Percentiles rank a stretch among this genome's conserved stretches.
Evolutionary conservation across 1,140 invertebrate species (phyloP).

Genomic region (Pteromalus puparum): DNA sequence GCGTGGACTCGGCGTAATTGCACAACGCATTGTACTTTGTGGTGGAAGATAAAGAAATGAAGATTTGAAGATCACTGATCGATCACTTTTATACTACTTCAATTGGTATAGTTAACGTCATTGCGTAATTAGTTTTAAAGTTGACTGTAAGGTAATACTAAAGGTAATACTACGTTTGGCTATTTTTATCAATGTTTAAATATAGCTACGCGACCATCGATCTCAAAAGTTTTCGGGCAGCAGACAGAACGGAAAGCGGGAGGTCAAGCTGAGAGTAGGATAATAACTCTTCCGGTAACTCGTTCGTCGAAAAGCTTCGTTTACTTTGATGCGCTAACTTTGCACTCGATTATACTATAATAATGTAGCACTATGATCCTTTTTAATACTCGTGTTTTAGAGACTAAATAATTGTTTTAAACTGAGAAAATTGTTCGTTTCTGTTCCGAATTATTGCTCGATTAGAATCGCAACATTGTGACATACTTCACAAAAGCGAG

Average conservation of each 20-base stretch:
- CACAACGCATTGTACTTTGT: too few species aligned
- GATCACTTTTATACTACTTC: too few species aligned
- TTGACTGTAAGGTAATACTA: not conserved
- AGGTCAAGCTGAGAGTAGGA: not conserved
- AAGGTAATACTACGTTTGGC: not conserved
- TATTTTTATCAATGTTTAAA: not conserved
- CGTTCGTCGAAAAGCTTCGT: not conserved
- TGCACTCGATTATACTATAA: conserved; percentile 10
- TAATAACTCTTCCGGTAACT: conserved; percentile 2
- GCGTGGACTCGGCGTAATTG: too few species aligned
- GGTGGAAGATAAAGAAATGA: too few species aligned
- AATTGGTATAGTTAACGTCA: too few species aligned
- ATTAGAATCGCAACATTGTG: too few species aligned
- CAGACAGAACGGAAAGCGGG: not conserved
- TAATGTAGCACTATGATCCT: not conserved
- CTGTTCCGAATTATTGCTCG: too few species aligned
- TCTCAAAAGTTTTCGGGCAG: not conserved
- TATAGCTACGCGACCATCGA: not conserved
- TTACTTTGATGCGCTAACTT: not conserved
- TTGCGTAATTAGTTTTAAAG: not conserved
- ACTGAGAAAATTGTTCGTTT: not conserved
- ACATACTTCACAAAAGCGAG: too few species aligned
- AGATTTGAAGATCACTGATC: too few species aligned
- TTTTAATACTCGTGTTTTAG: not conserved
- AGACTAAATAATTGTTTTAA: not conserved